These are phyloP conservation scores for Psittacula echo DNA, from an alignment of 2,797 vertebrate genomes.

Conservation along the genomic window DNA sequence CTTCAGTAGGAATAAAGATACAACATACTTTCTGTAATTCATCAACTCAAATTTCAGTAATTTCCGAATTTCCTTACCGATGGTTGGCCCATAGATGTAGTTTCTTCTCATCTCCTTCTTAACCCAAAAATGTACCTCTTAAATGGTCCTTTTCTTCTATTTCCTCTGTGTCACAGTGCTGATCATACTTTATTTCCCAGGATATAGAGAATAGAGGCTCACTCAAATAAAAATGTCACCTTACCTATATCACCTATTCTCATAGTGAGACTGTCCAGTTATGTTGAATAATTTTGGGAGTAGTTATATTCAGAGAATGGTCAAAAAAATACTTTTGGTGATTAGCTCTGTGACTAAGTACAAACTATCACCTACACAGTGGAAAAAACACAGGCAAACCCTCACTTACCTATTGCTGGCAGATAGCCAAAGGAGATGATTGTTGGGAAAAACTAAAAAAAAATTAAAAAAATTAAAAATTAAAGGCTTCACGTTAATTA, in stretches of 20 bases:
- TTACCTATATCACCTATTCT: not conserved
- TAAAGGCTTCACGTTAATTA: conserved; percentile 76
- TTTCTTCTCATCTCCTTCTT: not conserved
- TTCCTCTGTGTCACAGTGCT: not conserved
- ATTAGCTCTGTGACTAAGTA: not conserved
- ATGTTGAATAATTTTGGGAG: not conserved
- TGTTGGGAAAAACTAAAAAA: conserved; percentile 80
- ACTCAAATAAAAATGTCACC: not conserved
- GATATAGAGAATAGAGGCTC: not conserved
- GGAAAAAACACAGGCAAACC: not conserved
- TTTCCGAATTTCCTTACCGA: not conserved
- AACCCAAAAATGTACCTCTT: not conserved
- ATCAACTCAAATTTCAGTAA: not conserved
- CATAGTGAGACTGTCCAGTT: not conserved
- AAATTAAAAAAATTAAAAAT: conserved; percentile 77
- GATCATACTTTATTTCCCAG: not conserved
- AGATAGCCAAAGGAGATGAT: conserved; percentile 77
- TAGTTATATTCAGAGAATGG: not conserved
- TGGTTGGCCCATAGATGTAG: not conserved
- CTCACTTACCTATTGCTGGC: conserved; percentile 69
- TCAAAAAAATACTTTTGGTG: conserved; percentile 2
- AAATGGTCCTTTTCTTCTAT: rapidly evolving
- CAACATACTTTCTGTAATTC: not conserved
- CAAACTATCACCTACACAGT: conserved; percentile 38
- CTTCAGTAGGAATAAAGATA: not conserved